Evolutionary conservation across 2,113 vertebrate species (phyloP).

Genomic region (Martes martes): DNA sequence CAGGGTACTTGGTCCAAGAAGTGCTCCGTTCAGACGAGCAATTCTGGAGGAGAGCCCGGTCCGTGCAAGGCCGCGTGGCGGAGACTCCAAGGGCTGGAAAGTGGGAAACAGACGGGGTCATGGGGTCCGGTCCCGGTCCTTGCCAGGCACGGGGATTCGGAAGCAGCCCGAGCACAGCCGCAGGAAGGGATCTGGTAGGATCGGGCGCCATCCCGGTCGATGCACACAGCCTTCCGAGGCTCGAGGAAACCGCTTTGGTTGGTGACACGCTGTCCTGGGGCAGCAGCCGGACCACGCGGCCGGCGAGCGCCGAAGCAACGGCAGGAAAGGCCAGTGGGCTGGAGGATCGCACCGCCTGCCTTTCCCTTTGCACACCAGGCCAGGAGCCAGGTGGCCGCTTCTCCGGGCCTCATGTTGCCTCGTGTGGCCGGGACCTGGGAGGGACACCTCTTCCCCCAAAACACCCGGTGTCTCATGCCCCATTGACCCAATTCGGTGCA

Average conservation of each 20-base stretch:
- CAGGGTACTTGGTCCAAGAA: not conserved
- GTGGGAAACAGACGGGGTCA: not conserved
- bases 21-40: not conserved
- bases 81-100: not conserved
- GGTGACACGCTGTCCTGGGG: not conserved
- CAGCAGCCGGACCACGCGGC: accelerated
- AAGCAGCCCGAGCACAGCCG: not conserved
- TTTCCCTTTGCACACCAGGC: too few species aligned
- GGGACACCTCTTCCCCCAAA: not conserved
- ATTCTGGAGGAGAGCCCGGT: not conserved
- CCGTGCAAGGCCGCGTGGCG: accelerated
- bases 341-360: not conserved
- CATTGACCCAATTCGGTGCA: not conserved
- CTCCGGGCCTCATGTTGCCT: accelerated
- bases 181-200: not conserved
- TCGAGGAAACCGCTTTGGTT: not conserved
- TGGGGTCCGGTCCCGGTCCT: not conserved
- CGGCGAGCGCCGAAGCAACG: too few species aligned
- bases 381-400: accelerated
- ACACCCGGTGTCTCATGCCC: not conserved
- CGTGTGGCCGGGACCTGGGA: not conserved
- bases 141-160: not conserved
- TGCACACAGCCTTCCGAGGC: not conserved
- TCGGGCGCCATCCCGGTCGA: not conserved
- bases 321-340: not conserved